Base-by-base conservation (phyloP, 2,888 invertebrate species). In the Cloeon dipterum region DNA sequence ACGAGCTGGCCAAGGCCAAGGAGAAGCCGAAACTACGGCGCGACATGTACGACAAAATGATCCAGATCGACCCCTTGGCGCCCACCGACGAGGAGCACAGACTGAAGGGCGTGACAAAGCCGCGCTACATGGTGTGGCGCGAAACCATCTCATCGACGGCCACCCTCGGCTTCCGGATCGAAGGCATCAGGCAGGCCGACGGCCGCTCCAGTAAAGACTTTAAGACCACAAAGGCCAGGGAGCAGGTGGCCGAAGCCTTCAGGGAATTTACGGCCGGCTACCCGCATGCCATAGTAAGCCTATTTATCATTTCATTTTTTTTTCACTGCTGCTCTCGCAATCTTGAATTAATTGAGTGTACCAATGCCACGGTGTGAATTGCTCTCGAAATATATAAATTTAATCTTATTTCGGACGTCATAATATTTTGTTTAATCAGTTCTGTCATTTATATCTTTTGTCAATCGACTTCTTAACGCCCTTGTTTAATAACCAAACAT, bases 1-100 rank as follows among this genome's bases (percentile, higher is more conserved):
- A 91, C 49, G 93, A 94, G 56, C 63, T 93, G 7, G 81, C 83
- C 16, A 93, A 91, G 57, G 91, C 91, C 8, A 83, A 89, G 53
- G 86, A 89, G 53, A 88, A 89, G 57, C 89, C 89, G 16, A 88
- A 86, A 54, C 58, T 86, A 43, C 65, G 82, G 60, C 57, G 83
- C 74, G 91, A 93, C 53, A 89, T 93, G 91, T 93, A 89, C 53
- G 86, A 91, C 49, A 93, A 93, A 61, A 93, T 93, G 91, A 76
- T 89, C 42, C 86, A 88, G 54, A 82, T 91, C 34, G 89, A 91
- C 55, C 72, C 77, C 3, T 66, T 63, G 44, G 91, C 91, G 0
- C 93, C 93, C 3, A 78, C 76, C 20, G 75, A 77, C 37, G 91
- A 91, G 53, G 93, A 93, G 55, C 79, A 86, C 48, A 65, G 74